Evolutionary conservation across 2,113 vertebrate genomes (phyloP), one percentile per base, ranked within the genome.

Genomic region (Sinocyclocheilus maitianheensis): DNA sequence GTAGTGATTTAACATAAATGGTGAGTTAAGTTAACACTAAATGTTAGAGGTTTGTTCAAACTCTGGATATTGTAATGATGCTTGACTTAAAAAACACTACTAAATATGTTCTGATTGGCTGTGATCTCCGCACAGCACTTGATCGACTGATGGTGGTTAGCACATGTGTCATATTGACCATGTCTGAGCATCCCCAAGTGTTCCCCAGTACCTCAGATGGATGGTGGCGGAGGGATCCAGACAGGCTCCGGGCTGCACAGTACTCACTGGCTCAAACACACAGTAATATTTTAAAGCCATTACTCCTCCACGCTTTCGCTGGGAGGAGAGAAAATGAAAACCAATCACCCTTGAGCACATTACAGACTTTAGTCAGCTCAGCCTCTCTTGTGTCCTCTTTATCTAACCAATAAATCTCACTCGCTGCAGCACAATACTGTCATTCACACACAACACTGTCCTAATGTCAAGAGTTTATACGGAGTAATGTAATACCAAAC

Each of bases 361-460:
- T 89, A 86, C 85, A 89, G 80, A 55, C 84, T 85, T 85, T 74
- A 85, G 60, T 85, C 80, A 88, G 80, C 80, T 86, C 69, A 58
- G 82, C 69, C 82, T 84, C 82, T 74, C 82, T 74, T 74, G 67
- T 84, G 82, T 84, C 69, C 81, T 74, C 82, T 84, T 80, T 84
- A 75, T 84, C 82, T 74, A 74, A 43, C 82, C 67, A 84, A 75
- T 84, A 84, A 74, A 84, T 84, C 82, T 84, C 69, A 60, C 82
- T 74, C 69, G 24, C 48, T 20, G 12, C 82, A 40, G 46, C 81
- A 82, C 63, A 67, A 82, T 82, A 22, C 26, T 51, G 62, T 86
- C 85, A 82, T 51, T 58, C 69, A 86, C 84, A 75, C 71, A 82
- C 53, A 82, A 62, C 77, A 26, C 76, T 72, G 77, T 79, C 77